phyloP scores from a whole-genome alignment of 2,888 invertebrate genomes.

The Ornithoptera alexandrae region DNA sequence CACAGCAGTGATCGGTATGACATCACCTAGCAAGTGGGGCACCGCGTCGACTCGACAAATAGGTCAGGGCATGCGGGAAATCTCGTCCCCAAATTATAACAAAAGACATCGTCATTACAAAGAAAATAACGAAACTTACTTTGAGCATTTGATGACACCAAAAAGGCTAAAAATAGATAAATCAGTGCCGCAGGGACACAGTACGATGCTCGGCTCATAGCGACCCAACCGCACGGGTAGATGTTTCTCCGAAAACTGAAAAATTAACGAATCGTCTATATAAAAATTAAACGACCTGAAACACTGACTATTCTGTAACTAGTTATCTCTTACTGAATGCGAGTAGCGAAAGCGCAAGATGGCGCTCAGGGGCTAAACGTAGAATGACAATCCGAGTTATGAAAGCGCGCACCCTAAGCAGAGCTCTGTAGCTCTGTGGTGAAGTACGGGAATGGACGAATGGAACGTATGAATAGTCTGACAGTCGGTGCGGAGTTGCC shows the following conservation, averaged over 20 bases:
- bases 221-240: conserved; percentile 18
- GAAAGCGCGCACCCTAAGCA: too few relatives aligned
- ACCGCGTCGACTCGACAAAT: conserved; percentile 16
- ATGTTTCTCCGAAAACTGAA: conserved; percentile 11
- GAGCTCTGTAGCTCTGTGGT: too few relatives aligned
- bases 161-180: conserved; percentile 59
- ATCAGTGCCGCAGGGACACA: conserved; percentile 44
- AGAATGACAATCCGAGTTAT: not conserved
- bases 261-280: conserved; percentile 1
- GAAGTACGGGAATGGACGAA: not conserved
- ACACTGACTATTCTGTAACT: not conserved
- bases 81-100: not conserved
- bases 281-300: not conserved
- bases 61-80: conserved; percentile 19
- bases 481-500: too few relatives aligned
- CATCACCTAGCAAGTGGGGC: conserved; percentile 27
- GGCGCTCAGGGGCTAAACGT: conserved; percentile 13
- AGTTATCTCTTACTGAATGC: conserved; percentile 7
- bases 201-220: conserved; percentile 38
- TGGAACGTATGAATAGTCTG: not conserved
- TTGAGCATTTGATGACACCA: conserved; percentile 56
- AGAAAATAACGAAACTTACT: conserved; percentile 46
- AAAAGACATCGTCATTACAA: not conserved
- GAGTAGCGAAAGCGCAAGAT: conserved; percentile 15
- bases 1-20: conserved; percentile 25